Conservation (phyloP, 2,113 vertebrate genomes). For the Thamnaconus septentrionalis region DNA sequence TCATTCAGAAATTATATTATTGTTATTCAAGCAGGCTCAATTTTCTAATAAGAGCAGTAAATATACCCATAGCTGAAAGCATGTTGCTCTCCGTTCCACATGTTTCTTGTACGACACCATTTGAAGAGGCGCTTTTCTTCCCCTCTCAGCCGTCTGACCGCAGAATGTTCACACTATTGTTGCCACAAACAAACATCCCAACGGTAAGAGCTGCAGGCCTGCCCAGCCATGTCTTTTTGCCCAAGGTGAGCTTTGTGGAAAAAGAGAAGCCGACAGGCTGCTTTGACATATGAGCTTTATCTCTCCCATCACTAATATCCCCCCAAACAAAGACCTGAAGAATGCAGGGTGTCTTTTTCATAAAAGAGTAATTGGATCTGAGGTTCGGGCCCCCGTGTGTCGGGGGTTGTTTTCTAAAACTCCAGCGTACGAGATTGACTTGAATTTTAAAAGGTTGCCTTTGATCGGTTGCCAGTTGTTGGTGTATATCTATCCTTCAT, state of each 20-base stretch:
- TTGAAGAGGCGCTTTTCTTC: constrained; percentile 34
- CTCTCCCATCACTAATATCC: constrained; percentile 52
- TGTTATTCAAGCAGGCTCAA: too few relatives aligned
- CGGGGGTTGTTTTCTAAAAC: neutral
- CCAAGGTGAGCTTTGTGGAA: constrained; percentile 47
- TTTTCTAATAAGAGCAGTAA: constrained; percentile 1
- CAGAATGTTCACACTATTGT: constrained; percentile 56
- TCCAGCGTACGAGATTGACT: neutral
- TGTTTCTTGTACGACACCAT: constrained; percentile 40
- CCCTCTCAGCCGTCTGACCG: constrained; percentile 27
- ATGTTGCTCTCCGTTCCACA: constrained; percentile 32
- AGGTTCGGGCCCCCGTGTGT: neutral
- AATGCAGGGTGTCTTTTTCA: constrained; percentile 56
- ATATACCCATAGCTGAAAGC: constrained; percentile 46
- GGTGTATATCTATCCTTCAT: constrained; percentile 4
- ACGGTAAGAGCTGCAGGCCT: constrained; percentile 53
- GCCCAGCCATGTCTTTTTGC: constrained; percentile 59
- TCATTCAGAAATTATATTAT: too few relatives aligned
- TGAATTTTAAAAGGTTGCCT: constrained; percentile 20
- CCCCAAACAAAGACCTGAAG: constrained; percentile 55
- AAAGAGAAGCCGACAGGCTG: constrained; percentile 35
- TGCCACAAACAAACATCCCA: constrained; percentile 65
- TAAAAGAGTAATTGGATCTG: constrained; percentile 12
- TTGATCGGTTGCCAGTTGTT: constrained; percentile 7
- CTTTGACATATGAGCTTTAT: constrained; percentile 63